Evolutionary conservation across 2,888 invertebrate species (phyloP).

Genomic region (Epicampocera succincta): DNA sequence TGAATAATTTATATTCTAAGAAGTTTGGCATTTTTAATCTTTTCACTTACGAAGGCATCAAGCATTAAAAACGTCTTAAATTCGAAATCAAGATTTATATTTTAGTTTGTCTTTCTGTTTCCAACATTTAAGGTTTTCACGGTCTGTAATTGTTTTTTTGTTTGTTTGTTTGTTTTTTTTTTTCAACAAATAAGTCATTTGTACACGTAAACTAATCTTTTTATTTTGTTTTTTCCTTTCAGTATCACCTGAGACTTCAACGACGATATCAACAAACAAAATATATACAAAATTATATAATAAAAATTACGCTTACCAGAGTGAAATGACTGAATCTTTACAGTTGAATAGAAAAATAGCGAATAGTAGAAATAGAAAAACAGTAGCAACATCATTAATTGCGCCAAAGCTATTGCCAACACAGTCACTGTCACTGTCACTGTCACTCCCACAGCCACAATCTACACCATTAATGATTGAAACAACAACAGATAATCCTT

Average conservation of each 20-base stretch:
- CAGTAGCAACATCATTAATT: constrained; percentile 52
- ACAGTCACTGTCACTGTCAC: background rate
- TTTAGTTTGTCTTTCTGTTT: too few species aligned
- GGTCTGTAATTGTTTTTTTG: too few species aligned
- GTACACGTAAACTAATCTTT: background rate
- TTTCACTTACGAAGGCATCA: too few species aligned
- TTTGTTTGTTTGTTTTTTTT: background rate
- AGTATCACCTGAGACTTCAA: constrained; percentile 75
- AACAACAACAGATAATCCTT: constrained; percentile 22
- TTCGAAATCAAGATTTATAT: too few species aligned
- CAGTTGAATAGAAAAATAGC: constrained; percentile 50
- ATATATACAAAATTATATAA: constrained; percentile 62
- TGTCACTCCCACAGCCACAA: constrained; percentile 4
- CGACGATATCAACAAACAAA: constrained; percentile 71
- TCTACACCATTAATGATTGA: background rate
- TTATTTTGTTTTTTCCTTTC: constrained; percentile 19
- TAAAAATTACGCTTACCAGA: constrained; percentile 59
- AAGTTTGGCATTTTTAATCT: too few species aligned
- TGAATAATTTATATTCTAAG: too few species aligned
- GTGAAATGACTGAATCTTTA: constrained; percentile 56
- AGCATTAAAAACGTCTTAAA: too few species aligned
- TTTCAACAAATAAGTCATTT: background rate
- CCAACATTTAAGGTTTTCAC: too few species aligned
- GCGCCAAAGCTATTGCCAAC: constrained; percentile 19
- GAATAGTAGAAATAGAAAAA: constrained; percentile 67